phyloP scores from a whole-genome alignment of 2,113 vertebrate species.

The Pachycephala philippinensis region DNA sequence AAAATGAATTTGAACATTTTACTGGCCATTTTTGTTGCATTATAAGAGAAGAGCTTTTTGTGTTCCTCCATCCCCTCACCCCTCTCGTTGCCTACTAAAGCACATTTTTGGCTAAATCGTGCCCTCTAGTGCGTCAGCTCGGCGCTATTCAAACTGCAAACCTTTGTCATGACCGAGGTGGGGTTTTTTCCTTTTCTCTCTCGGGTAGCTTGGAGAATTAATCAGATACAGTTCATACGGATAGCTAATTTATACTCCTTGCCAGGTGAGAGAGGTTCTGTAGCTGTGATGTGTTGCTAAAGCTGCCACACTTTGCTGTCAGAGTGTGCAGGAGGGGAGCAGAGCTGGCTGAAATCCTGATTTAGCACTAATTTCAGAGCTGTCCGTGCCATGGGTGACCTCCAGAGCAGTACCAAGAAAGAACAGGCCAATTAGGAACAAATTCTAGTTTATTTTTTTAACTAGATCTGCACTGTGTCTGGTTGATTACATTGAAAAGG shows the following conservation, averaged over 20 bases:
- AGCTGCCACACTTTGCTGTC: neutral
- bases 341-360: neutral
- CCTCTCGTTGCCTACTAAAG: neutral
- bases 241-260: neutral
- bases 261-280: neutral
- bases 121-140: slow-evolving; percentile 66
- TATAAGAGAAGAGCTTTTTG: neutral
- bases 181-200: fast-evolving
- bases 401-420: neutral
- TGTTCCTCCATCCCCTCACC: neutral
- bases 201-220: neutral
- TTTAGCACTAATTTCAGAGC: neutral
- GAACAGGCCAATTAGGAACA: neutral
- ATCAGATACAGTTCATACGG: neutral
- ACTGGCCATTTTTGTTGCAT: slow-evolving; percentile 8
- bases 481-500: neutral
- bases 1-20: slow-evolving; percentile 35
- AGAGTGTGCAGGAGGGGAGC: neutral
- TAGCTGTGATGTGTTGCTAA: neutral
- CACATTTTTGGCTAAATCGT: slow-evolving; percentile 64
- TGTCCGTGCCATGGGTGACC: neutral
- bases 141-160: neutral
- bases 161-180: fast-evolving
- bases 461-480: neutral
- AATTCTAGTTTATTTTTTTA: neutral